Evolutionary conservation across 2,797 vertebrate genomes (phyloP).

Genomic region (Gallirallus australis): DNA sequence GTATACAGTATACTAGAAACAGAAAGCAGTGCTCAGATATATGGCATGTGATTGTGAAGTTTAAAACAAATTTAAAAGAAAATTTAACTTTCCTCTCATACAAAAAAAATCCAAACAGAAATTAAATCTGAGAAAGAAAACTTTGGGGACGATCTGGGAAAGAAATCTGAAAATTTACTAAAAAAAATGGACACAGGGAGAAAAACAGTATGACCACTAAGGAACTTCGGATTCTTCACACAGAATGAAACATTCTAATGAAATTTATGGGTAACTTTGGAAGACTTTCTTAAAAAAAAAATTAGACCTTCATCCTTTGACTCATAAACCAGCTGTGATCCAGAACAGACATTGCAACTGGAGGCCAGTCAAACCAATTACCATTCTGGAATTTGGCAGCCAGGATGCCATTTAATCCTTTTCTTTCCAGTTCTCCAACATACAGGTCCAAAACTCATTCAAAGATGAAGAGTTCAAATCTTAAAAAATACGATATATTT

Average conservation of each 20-base stretch:
- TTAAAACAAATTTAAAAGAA: neutral
- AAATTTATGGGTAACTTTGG: neutral
- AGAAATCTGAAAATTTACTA: neutral
- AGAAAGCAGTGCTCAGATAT: neutral
- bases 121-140: too few species aligned
- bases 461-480: neutral
- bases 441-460: neutral
- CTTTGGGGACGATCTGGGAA: neutral
- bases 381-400: neutral
- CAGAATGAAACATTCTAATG: neutral
- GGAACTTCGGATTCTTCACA: neutral
- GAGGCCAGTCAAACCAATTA: neutral
- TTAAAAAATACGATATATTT: neutral
- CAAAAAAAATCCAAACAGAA: neutral
- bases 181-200: accelerated
- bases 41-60: neutral
- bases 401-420: accelerated
- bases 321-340: neutral
- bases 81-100: neutral
- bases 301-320: neutral
- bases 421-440: neutral
- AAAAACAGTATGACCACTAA: neutral
- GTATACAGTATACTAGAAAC: neutral
- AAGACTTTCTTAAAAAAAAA: neutral
- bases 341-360: neutral